Base-by-base conservation (phyloP, 2,888 invertebrate genomes). In the Aphrophora alni region DNA sequence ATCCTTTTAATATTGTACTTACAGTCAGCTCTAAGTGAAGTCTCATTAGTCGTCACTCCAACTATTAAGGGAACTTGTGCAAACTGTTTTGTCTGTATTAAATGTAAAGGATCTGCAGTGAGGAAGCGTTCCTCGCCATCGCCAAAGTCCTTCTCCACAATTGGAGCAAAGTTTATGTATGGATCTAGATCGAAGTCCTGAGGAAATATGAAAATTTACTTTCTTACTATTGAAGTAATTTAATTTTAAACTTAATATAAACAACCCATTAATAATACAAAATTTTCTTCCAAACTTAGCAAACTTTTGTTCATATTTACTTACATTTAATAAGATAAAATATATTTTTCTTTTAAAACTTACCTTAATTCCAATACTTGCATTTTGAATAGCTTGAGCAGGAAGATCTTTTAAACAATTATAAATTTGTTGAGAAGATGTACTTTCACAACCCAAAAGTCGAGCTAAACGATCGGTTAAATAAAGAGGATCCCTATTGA, bases 401-500 rank as follows among this genome's bases (percentile, higher is more conserved):
- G 86, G 84, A 85, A 91, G 91, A 8, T 89, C 90, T 83, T 90
- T 90, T 38, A 94, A 87, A 83, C 94, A 94, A 71, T 89, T 88
- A 44, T 93, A 85, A 84, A 94, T 92, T 38, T 89, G 90, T 3
- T 85, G 86, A 0, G 90, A 88, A 74, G 90, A 88, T 68, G 90
- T 88, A 71, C 88, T 89, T 14, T 92, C 90, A 85, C 94, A 94
- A 71, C 89, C 88, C 0, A 93, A 70, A 86, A 92, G 82, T 2
- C 88, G 87, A 0, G 94, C 94, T 85, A 94, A 93, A 82, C 90
- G 91, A 81, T 90, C 89, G 0, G 93, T 93, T 78, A 94, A 86
- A 27, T 90, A 86, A 26, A 90, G 85, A 85, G 92, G 92, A 82
- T 92, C 87, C 0, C 87, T 83, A 0, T 91, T 90, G 17, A 92